phyloP scores from a whole-genome alignment of 2,888 invertebrate genomes.

The Phortica okadai region DNA sequence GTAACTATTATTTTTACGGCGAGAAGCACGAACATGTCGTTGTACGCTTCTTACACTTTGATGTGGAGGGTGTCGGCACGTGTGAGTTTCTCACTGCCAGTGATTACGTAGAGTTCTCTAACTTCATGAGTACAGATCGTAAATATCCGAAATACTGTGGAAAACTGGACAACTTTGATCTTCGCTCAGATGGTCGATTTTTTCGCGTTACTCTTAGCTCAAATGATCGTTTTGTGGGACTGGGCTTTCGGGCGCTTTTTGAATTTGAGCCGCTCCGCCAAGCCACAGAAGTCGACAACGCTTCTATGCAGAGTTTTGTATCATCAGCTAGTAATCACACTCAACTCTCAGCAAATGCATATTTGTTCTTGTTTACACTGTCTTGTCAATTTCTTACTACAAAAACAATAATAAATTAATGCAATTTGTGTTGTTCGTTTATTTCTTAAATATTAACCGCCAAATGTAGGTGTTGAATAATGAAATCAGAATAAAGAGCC shows the following conservation, averaged over 20 bases:
- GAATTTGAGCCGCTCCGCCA: conserved; percentile 83
- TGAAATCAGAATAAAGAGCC: no score
- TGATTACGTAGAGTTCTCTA: conserved; percentile 97
- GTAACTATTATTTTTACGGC: conserved; percentile 94
- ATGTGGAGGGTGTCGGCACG: conserved; percentile 96
- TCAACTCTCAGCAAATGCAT: neutral
- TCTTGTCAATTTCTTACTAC: neutral
- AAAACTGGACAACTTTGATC: conserved; percentile 81
- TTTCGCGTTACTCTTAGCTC: conserved; percentile 96
- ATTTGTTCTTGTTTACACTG: neutral
- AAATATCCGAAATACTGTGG: conserved; percentile 94
- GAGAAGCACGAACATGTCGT: conserved; percentile 86
- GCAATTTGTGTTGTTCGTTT: no score
- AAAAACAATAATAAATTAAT: no score
- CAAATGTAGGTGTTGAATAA: no score
- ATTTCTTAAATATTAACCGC: no score
- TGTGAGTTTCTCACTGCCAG: conserved; percentile 94
- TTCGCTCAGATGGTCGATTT: conserved; percentile 93
- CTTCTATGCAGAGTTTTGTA: conserved; percentile 67
- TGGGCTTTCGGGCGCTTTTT: conserved; percentile 95
- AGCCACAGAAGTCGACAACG: conserved; percentile 69
- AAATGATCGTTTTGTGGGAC: conserved; percentile 94
- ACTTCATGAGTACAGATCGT: conserved; percentile 92
- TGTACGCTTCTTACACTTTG: conserved; percentile 92
- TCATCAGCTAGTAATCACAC: conserved; percentile 31